phyloP scores from a whole-genome alignment of 2,888 invertebrate genomes.

The Rhopalosiphum nymphaeae region DNA sequence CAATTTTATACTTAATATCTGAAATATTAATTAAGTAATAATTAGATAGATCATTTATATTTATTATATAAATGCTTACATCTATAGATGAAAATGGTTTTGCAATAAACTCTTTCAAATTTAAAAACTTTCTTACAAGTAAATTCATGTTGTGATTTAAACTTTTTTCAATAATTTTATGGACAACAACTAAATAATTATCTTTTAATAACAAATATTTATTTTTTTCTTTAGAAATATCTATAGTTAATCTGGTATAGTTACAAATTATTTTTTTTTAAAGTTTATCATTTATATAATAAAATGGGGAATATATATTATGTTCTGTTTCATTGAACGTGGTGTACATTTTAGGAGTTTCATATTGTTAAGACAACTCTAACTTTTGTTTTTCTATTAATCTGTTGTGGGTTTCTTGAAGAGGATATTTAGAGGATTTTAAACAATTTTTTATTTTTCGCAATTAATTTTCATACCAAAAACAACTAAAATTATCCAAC shows the following conservation, averaged over 20 bases:
- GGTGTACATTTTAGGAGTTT: neutral
- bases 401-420: neutral
- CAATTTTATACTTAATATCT: too few species aligned
- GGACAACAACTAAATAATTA: neutral
- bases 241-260: neutral
- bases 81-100: neutral
- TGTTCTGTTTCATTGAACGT: neutral
- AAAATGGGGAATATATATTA: too few species aligned
- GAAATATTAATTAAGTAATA: too few species aligned
- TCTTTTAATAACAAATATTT: neutral
- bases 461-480: neutral
- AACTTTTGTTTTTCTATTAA: neutral
- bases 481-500: neutral
- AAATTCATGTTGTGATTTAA: neutral
- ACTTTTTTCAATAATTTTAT: constrained; percentile 1
- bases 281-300: too few species aligned
- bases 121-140: neutral
- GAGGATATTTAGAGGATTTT: neutral
- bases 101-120: neutral
- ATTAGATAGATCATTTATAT: too few species aligned
- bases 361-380: neutral
- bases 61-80: too few species aligned
- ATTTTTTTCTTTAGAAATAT: constrained; percentile 10
- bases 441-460: neutral
- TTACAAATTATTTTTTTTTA: neutral